Conservation (phyloP, 1,140 invertebrate genomes). For the Papilio glaucus region DNA sequence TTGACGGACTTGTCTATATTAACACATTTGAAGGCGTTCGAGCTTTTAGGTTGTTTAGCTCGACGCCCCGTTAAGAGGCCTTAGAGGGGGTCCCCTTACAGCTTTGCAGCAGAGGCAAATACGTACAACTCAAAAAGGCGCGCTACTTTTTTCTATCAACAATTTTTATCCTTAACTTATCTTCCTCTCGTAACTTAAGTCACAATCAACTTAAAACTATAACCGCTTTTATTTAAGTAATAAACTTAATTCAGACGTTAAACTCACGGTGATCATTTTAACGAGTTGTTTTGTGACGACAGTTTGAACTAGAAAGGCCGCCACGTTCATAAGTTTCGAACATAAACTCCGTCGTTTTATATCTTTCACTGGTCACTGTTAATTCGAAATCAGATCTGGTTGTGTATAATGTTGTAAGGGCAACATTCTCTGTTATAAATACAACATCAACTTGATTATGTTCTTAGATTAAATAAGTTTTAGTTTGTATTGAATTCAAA, state of each 20-base stretch:
- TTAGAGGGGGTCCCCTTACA: too few relatives aligned
- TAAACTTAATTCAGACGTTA: constrained; percentile 45
- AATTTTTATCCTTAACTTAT: constrained; percentile 2
- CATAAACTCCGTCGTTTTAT: not conserved
- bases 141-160: too few relatives aligned
- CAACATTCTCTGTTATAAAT: not conserved
- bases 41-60: too few relatives aligned
- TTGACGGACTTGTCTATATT: too few relatives aligned
- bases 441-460: constrained; percentile 1
- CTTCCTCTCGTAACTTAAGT: not conserved
- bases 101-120: too few relatives aligned
- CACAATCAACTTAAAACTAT: constrained; percentile 39
- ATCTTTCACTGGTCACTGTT: constrained; percentile 3
- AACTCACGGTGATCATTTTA: constrained; percentile 37
- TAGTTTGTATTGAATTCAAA: not conserved
- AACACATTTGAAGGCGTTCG: too few relatives aligned
- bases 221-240: constrained; percentile 44
- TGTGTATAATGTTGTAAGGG: not conserved
- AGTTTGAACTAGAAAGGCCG: not conserved
- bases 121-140: too few relatives aligned
- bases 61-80: too few relatives aligned
- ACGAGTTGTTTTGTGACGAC: constrained; percentile 29
- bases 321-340: not conserved
- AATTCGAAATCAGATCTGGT: constrained; percentile 15
- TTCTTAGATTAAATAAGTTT: not conserved